Evolutionary conservation across 2,797 vertebrate genomes (phyloP), one percentile per base, ranked within the genome.

Genomic region (Amblyopsis hoosieri): DNA sequence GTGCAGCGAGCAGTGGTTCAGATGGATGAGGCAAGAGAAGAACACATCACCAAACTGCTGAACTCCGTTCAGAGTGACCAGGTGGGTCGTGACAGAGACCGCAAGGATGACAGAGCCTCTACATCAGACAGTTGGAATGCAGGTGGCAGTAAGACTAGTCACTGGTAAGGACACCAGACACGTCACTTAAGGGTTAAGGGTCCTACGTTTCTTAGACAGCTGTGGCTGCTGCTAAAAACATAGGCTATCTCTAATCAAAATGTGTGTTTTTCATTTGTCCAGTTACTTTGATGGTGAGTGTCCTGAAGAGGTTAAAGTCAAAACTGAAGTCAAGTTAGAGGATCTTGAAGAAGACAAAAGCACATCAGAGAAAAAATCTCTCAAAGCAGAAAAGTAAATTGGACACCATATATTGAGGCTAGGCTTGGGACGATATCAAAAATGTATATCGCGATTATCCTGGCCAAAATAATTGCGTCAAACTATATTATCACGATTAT

Each of bases 1-100:
- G 62, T 60, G 33, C 53, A 99, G 97, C 93, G 96, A 74, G 94
- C 97, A 0, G 94, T 99, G 0, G 96, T 99, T 60, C 94, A 93
- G 37, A 99, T 99, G 97, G 97, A 99, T 67, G 95, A 97, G 72
- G 90, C 90, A 45, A 88, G 96, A 82, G 96, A 99, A 82, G 93
- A 99, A 74, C 95, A 96, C 13, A 99, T 99, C 60, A 95, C 94
- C 54, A 93, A 93, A 72, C 89, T 99, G 45, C 89, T 99, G 9
- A 95, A 89, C 66, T 94, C 94, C 0, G 96, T 98, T 61, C 95
- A 98, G 74, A 85, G 63, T 23, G 88, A 88, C 5, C 79, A 83
- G 10, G 11, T 65, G 0, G 68, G 64, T 54, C 46, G 82, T 0
- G 84, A 75, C 46, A 93, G 91, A 60, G 85, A 89, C 5, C 31